Base-by-base conservation (phyloP, 2,113 vertebrate species). In the Halichoerus grypus region DNA sequence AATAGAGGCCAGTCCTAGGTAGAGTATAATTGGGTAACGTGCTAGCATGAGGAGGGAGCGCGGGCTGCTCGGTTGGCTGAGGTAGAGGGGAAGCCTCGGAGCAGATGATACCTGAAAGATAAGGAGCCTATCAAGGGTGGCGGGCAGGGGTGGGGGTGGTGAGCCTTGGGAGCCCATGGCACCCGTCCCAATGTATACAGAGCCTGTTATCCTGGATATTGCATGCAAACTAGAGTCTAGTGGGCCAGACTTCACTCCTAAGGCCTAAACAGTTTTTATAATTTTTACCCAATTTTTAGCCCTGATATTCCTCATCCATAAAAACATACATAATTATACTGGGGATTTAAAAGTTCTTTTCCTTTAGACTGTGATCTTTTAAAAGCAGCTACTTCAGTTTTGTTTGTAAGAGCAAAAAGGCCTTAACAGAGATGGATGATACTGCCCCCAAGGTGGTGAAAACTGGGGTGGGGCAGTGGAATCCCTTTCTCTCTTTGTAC, bases 321-420 rank as follows among this genome's bases (percentile, higher is more conserved):
- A 95, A 95, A 96, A 81, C 22, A 71, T 71, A 81, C 15, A 65
- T 71, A 72, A 65, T 36, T 46, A 81, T 46, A 94, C 67, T n/a
- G 16, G 74, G 51, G 72, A 77, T 88, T 74, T n/a, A 89, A 85
- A 88, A 19, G 67, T 53, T 81, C 21, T 90, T 95, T 88, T 63
- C 67, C 33, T 12, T 82, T 92, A 91, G 49, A 51, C 9, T 57
- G 24, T 85, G 59, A 33, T 88, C 76, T 31, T 94, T 90, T 82
- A 85, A 90, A 87, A 86, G 72, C 46, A 76, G 42, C 69, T 28
- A 65, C 42, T 88, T 93, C 77, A 22, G 33, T 39, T 83, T 82
- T 63, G 16, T 28, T 85, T 11, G 65, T 15, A 79, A 84, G 3
- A 67, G 33, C 69, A 88, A 83, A 83, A 94, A 89, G 65, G 95